Conservation (phyloP, 92 coral and sea anemone genomes). For the Parazoanthus swiftii region DNA sequence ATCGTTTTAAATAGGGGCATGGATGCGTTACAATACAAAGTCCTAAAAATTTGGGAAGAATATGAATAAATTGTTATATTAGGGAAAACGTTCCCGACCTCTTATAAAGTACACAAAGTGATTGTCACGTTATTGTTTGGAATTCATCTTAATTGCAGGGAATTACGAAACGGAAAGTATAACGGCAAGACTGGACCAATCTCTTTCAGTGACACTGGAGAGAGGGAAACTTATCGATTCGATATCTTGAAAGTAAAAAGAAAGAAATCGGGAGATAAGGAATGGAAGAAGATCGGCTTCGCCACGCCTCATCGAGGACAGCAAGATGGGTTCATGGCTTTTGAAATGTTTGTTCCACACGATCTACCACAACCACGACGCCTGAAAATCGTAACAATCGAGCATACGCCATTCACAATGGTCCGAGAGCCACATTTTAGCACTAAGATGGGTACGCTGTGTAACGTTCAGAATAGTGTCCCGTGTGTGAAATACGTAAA, state of each 20-base stretch:
- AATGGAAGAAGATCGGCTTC: conserved; percentile 64
- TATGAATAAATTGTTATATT: neutral
- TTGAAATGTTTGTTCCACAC: conserved; percentile 63
- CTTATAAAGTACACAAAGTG: too few relatives aligned
- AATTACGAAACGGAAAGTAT: conserved; percentile 40
- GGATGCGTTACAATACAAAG: neutral
- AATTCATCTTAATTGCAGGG: conserved; percentile 39
- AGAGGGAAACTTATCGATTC: conserved; percentile 57
- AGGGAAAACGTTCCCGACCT: neutral
- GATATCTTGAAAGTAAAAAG: conserved; percentile 48
- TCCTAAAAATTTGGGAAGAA: too few relatives aligned
- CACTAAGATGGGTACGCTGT: conserved; percentile 64
- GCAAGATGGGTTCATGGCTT: conserved; percentile 40
- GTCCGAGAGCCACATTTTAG: conserved; percentile 61
- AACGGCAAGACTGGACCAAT: conserved; percentile 73
- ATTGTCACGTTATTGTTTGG: neutral
- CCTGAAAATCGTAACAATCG: conserved; percentile 67
- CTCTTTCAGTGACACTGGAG: conserved; percentile 60
- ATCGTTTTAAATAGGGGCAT: neutral
- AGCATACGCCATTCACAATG: conserved; percentile 77
- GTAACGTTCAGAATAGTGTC: conserved; percentile 62
- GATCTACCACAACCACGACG: conserved; percentile 79
- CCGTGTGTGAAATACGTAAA: conserved; percentile 59
- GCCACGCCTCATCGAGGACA: conserved; percentile 33
- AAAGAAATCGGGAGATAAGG: conserved; percentile 36